These are phyloP conservation scores for Halocaridina rubra DNA, from an alignment of 2,888 invertebrate genomes.

Conservation along the genomic window DNA sequence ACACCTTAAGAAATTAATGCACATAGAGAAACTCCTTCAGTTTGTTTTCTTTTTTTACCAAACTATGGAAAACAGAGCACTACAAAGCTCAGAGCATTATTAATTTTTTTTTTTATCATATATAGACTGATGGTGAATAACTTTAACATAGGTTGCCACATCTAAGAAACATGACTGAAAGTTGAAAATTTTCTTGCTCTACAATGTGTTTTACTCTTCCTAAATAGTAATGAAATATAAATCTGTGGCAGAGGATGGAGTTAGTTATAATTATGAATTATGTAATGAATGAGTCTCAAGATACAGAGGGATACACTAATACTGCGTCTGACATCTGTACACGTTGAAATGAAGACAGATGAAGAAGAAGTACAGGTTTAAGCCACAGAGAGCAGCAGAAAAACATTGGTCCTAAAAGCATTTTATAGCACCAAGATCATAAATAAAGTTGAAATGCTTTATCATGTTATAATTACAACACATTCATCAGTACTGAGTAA, in stretches of 20 bases:
- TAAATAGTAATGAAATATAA: background rate
- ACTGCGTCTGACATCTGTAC: conserved; percentile 5
- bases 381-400: conserved; percentile 30
- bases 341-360: background rate
- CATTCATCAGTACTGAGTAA: conserved; percentile 27
- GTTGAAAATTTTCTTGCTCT: too few species aligned
- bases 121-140: background rate
- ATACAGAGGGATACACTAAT: background rate
- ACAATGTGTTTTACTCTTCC: too few species aligned
- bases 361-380: background rate
- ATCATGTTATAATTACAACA: conserved; percentile 34
- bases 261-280: background rate
- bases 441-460: conserved; percentile 37
- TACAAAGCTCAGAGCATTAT: background rate
- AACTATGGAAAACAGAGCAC: background rate
- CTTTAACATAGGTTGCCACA: background rate
- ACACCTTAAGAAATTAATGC: too few species aligned
- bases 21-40: too few species aligned
- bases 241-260: background rate
- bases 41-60: too few species aligned
- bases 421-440: conserved; percentile 49
- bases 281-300: background rate
- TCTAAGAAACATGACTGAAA: background rate
- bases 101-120: background rate
- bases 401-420: conserved; percentile 23